Evolutionary conservation across 1,140 invertebrate species (phyloP).

Genomic region (Zaprionus inermis): DNA sequence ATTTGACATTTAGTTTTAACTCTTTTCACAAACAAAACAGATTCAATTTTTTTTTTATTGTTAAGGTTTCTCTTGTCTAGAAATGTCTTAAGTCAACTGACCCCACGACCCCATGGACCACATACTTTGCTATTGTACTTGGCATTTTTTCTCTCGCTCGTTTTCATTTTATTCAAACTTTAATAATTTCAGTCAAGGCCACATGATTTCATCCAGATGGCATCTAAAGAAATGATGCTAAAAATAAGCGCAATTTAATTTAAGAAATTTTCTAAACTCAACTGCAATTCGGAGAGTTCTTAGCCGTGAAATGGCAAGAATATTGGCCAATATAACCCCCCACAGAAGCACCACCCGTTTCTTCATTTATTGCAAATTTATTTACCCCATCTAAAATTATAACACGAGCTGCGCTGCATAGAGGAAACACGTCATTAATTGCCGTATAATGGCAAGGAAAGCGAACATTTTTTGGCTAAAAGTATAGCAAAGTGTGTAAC

Average conservation of each 20-base stretch:
- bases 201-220: slow-evolving; percentile 56
- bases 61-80: too few relatives aligned
- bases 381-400: slow-evolving; percentile 63
- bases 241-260: slow-evolving; percentile 50
- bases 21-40: not conserved
- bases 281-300: slow-evolving; percentile 25
- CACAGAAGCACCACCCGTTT: not conserved
- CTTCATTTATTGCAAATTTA: slow-evolving; percentile 11
- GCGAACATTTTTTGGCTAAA: slow-evolving; percentile 20
- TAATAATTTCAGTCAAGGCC: slow-evolving; percentile 52
- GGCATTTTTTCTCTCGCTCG: slow-evolving; percentile 6
- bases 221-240: slow-evolving; percentile 42
- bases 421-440: slow-evolving; percentile 72
- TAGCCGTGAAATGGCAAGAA: not conserved
- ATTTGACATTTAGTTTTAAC: not conserved
- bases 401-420: slow-evolving; percentile 33
- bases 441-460: slow-evolving; percentile 38
- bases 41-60: slow-evolving; percentile 78
- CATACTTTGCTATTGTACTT: slow-evolving; percentile 27
- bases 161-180: not conserved
- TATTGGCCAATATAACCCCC: not conserved
- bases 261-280: slow-evolving; percentile 48
- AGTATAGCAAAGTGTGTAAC: slow-evolving; percentile 2
- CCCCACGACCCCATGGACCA: slow-evolving; percentile 20
- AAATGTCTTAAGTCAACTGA: not conserved